Evolutionary conservation across 92 coral and sea anemone genomes (phyloP), one percentile per base, ranked within the genome.

Genomic region (Bergia puertoricense): DNA sequence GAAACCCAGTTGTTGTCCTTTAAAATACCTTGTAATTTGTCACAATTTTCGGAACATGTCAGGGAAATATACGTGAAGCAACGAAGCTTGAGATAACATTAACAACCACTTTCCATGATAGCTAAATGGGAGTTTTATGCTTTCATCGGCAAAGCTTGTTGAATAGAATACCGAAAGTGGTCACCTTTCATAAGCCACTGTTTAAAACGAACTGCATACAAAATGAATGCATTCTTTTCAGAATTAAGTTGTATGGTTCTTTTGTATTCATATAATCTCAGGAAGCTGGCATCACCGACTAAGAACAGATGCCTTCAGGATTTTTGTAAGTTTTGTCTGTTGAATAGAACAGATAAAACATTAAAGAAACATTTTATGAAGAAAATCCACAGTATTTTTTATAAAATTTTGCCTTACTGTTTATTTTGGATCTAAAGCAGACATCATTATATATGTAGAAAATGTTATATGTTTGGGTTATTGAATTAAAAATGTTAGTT

Each of bases 31-130:
- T 44, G 7, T 72, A 84, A 72, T 84, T 84, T 84, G 77, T 71
- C 87, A 51, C 68, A 69, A 82, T 69, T 37, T 84, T 36, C 41
- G 66, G 87, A 72, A 48, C 79, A 39, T 84, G 79, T 48, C 66
- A 22, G 51, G 46, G 45, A 43, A 80, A 44, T 7, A 67, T 13
- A 5, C 10, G 13, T n/a, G 74, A 67, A 43, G 22, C 57, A 67
- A 66, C 46, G 6, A 36, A 69, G 62, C 14, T 45, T 46, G 65
- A 13, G 72, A 20, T 80, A 62, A 30, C 30, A 30, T 30, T 30
- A 30, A 76, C 80, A 76, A 42, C 22, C 80, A 76, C 80, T 76
- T 42, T 42, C 80, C 20, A 37, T 79, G 82, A 79, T 51, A 79
- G 82, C 82, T 46, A 9, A 54, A 48, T 50, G 43, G 43, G 42